phyloP scores from a whole-genome alignment of 2,888 invertebrate species.

The Drosophila parthenogenetica region DNA sequence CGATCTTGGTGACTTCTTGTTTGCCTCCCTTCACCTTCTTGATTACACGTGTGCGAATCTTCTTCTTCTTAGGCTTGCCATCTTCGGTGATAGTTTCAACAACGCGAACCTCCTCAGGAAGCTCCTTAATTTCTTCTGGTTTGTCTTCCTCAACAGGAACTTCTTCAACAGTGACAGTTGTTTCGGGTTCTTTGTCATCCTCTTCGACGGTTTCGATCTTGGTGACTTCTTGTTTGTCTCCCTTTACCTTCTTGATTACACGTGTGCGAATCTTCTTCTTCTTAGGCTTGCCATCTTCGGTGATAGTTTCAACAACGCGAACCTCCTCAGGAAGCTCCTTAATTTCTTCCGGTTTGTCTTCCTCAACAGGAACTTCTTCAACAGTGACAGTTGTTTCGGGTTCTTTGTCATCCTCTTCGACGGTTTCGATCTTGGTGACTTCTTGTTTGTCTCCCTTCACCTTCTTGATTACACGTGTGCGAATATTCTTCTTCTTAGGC shows the following conservation, averaged over 20 bases:
- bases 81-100: slow-evolving; percentile 10
- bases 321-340: slow-evolving; percentile 49
- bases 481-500: slow-evolving; percentile 59
- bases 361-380: slow-evolving; percentile 47
- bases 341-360: slow-evolving; percentile 35
- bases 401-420: slow-evolving; percentile 61
- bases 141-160: slow-evolving; percentile 22
- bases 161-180: slow-evolving; percentile 41
- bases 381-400: slow-evolving; percentile 56
- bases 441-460: slow-evolving; percentile 62
- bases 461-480: slow-evolving; percentile 64
- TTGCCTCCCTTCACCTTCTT: slow-evolving; percentile 23
- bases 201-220: slow-evolving; percentile 51
- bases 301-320: slow-evolving; percentile 41
- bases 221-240: slow-evolving; percentile 46
- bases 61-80: slow-evolving; percentile 18
- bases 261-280: slow-evolving; percentile 49
- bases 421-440: slow-evolving; percentile 64
- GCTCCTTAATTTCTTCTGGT: slow-evolving; percentile 17
- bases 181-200: slow-evolving; percentile 43
- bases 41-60: slow-evolving; percentile 22
- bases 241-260: slow-evolving; percentile 45
- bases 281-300: slow-evolving; percentile 42
- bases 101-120: slow-evolving; percentile 17
- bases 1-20: slow-evolving; percentile 20